Evolutionary conservation across 2,113 vertebrate species (phyloP).

Genomic region (Echinops telfairi): DNA sequence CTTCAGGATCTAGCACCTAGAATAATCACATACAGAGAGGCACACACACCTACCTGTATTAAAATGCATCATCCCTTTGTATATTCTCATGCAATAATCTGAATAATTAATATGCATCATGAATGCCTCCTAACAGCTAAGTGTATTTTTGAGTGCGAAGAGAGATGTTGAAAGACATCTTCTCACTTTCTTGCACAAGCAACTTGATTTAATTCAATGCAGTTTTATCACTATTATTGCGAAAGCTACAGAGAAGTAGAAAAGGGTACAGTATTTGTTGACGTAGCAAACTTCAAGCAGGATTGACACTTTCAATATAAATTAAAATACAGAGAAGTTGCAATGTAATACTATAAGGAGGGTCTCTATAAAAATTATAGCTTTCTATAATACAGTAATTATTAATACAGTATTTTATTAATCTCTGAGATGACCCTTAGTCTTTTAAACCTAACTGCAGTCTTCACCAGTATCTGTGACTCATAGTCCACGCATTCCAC

Average conservation of each 20-base stretch:
- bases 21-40: not conserved
- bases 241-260: not conserved
- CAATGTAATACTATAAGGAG: not conserved
- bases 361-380: not conserved
- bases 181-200: not conserved
- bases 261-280: not conserved
- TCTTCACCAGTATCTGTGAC: not conserved
- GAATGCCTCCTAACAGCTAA: not conserved
- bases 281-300: not conserved
- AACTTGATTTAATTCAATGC: not conserved
- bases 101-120: not conserved
- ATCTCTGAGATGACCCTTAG: not conserved
- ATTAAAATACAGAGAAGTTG: not conserved
- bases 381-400: not conserved
- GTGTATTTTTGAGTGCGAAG: not conserved
- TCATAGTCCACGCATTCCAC: constrained; percentile 14
- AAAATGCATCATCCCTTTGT: not conserved
- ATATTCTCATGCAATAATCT: not conserved
- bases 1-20: not conserved
- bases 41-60: not conserved
- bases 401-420: too few relatives aligned
- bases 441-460: not conserved
- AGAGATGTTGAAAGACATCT: not conserved
- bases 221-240: not conserved
- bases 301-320: not conserved